Evolutionary conservation across 2,113 vertebrate genomes (phyloP).

Genomic region (Paedocypris sp.): DNA sequence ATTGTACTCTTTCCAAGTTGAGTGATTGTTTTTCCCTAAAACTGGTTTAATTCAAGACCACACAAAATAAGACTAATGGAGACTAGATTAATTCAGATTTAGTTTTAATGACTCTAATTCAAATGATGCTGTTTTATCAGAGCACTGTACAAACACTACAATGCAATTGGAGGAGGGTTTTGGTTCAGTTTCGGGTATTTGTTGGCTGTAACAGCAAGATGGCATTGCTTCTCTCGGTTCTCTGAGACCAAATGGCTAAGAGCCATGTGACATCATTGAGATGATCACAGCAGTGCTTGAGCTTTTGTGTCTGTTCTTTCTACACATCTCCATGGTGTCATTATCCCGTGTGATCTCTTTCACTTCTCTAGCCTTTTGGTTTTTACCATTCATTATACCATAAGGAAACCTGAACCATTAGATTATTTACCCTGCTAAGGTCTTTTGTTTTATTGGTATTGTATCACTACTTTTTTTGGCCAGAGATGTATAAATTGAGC

Average conservation of each 20-base stretch:
- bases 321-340: slow-evolving; percentile 23
- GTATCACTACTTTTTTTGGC: no score
- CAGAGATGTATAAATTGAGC: no score
- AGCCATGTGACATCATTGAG: slow-evolving; percentile 36
- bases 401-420: slow-evolving; percentile 6
- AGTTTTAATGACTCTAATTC: no score
- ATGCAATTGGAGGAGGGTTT: slow-evolving; percentile 1
- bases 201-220: slow-evolving; percentile 1
- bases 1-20: not conserved
- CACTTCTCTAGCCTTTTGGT: slow-evolving; percentile 23
- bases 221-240: slow-evolving; percentile 13
- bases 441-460: not conserved
- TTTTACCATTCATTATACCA: slow-evolving; percentile 13
- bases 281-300: slow-evolving; percentile 27
- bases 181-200: not conserved
- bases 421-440: no score
- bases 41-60: no score
- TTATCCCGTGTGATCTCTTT: slow-evolving; percentile 29
- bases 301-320: slow-evolving; percentile 27
- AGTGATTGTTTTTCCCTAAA: no score
- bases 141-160: not conserved
- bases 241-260: slow-evolving; percentile 3
- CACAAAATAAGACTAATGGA: no score
- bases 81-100: no score
- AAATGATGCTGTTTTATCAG: not conserved